Evolutionary conservation across 2,888 invertebrate species (phyloP), one percentile per base, ranked within the genome.

Genomic region (Monoplex corrugatus): DNA sequence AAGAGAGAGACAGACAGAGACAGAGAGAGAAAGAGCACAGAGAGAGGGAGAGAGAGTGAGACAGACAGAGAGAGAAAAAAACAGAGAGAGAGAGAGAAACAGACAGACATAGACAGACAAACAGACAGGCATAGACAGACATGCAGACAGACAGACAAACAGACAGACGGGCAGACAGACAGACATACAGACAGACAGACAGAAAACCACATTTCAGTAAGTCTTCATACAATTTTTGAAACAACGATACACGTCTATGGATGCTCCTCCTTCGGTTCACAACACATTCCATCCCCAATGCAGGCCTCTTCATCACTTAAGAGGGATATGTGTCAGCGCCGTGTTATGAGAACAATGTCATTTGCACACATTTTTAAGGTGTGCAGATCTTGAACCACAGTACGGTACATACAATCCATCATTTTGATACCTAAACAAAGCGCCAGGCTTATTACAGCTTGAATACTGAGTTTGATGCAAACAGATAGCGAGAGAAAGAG

Each of bases 171-270:
- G 35, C 78, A 78, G 6, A 78, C 78, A 78, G 6, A 78, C 78
- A 78, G 6, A 78, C 78, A 78, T 40, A 78, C 78, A 78, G 6
- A 78, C 78, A 78, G 6, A 78, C 78, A 78, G 6, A 78, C 78
- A 78, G 6, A 78, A 32, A 78, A 10, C 5, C 78, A 78, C 78
- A 78, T 40, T 35, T 38, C 6, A 13, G 38, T 38, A 78, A 35
- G 16, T 38, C 23, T 40, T 35, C 78, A 78, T 40, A 78, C 78
- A 78, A 13, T 35, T 38, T 35, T 40, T 35, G 35, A 78, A 13
- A 78, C 78, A 78, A 13, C 23, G 35, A 78, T 40, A 78, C 78
- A 78, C 6, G 40, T 38, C 3, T 40, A 78, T n/a, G n/a, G n/a
- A n/a, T n/a, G n/a, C n/a, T n/a, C n/a, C n/a, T n/a, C n/a, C n/a